phyloP scores from a whole-genome alignment of 1,140 invertebrate species.

The Zaprionus ghesquierei region DNA sequence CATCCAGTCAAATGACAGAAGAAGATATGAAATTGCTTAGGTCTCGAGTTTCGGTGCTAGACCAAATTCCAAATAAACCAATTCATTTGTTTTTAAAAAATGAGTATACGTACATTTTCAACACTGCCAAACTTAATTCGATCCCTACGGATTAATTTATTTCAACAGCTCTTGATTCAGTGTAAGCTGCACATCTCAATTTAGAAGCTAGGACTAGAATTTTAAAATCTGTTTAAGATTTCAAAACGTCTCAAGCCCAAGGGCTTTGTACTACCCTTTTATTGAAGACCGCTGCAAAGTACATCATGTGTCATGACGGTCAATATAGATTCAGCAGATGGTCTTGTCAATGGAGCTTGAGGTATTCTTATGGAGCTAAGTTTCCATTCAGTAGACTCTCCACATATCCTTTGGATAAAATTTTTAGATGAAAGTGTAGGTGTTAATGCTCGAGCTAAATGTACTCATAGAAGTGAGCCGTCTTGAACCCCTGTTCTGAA shows the following conservation, averaged over 20 bases:
- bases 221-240: neutral
- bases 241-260: neutral
- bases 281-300: neutral
- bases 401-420: neutral
- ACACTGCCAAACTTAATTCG: no score
- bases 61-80: no score
- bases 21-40: no score
- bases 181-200: no score
- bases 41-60: no score
- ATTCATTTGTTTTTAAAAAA: no score
- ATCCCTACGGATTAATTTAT: no score
- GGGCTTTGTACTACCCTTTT: neutral
- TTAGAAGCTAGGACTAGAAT: no score
- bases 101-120: no score
- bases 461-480: neutral
- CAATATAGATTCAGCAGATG: neutral
- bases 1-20: no score
- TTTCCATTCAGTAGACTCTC: neutral
- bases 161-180: no score
- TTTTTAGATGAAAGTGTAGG: slow-evolving; percentile 9
- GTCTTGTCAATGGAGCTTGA: neutral
- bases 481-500: neutral
- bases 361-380: neutral
- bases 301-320: neutral
- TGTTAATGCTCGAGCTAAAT: slow-evolving; percentile 6